These are phyloP conservation scores for Acronicta psi DNA, from an alignment of 2,888 invertebrate species.

Conservation along the genomic window DNA sequence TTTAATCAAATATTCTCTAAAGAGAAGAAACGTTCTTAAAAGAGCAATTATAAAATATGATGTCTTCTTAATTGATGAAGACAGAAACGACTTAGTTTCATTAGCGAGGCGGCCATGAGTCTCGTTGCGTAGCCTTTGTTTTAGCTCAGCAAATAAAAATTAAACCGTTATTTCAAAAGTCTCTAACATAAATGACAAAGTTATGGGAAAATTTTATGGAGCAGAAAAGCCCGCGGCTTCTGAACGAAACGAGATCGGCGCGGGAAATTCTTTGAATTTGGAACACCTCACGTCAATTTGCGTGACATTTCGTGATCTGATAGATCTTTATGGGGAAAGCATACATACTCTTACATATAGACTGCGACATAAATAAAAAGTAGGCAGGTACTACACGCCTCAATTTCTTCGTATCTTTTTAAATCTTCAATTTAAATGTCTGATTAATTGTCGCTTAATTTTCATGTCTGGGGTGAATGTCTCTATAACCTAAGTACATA, in stretches of 20 bases:
- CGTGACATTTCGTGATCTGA: too few relatives aligned
- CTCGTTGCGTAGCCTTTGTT: slow-evolving; percentile 18
- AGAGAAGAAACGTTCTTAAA: slow-evolving; percentile 16
- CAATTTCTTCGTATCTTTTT: neutral
- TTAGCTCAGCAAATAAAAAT: slow-evolving; percentile 24
- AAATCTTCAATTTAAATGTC: too few relatives aligned
- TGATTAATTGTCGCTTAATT: too few relatives aligned
- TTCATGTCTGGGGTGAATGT: too few relatives aligned
- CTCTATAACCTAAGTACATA: too few relatives aligned
- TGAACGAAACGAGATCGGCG: slow-evolving; percentile 1
- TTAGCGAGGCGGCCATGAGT: slow-evolving; percentile 16
- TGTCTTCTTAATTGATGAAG: slow-evolving; percentile 14
- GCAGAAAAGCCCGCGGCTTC: slow-evolving; percentile 9
- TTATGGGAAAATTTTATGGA: slow-evolving; percentile 24
- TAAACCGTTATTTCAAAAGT: slow-evolving; percentile 15
- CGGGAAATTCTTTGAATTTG: slow-evolving; percentile 15
- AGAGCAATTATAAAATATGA: slow-evolving; percentile 32
- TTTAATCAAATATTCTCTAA: slow-evolving; percentile 22
- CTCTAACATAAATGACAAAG: slow-evolving; percentile 20
- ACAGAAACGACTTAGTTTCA: slow-evolving; percentile 13
- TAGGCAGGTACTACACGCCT: too few relatives aligned
- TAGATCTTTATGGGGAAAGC: too few relatives aligned
- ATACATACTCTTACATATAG: too few relatives aligned
- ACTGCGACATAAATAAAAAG: too few relatives aligned
- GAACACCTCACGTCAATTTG: slow-evolving; percentile 8